Evolutionary conservation across 2,888 invertebrate species (phyloP).

Genomic region (Caenorhabditis sinica): DNA sequence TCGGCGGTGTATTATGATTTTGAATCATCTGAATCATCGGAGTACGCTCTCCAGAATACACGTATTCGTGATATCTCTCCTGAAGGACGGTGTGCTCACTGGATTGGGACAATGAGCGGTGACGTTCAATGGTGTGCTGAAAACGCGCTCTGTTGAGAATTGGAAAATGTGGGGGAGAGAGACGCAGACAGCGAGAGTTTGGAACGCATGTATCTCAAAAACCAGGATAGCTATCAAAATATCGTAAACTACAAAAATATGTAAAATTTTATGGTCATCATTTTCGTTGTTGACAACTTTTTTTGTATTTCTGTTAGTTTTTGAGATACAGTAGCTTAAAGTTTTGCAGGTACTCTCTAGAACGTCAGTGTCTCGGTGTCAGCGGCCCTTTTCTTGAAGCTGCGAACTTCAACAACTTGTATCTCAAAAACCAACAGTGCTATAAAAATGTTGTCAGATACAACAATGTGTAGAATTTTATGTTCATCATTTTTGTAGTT

Average conservation of each 20-base stretch:
- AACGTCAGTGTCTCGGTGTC: background rate
- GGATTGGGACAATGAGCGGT: slow-evolving; percentile 55
- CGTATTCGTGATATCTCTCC: slow-evolving; percentile 43
- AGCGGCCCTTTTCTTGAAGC: background rate
- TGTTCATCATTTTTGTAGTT: background rate
- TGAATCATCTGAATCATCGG: slow-evolving; percentile 22
- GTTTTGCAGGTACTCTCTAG: too few relatives aligned
- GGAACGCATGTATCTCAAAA: too few relatives aligned
- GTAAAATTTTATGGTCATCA: too few relatives aligned
- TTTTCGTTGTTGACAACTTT: too few relatives aligned
- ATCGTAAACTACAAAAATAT: background rate
- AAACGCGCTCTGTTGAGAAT: background rate
- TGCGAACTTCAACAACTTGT: background rate
- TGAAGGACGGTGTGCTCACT: slow-evolving; percentile 45
- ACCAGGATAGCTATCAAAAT: background rate
- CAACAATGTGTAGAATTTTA: background rate
- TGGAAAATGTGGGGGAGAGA: too few relatives aligned
- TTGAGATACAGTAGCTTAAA: too few relatives aligned
- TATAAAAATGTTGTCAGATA: background rate
- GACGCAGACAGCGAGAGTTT: too few relatives aligned
- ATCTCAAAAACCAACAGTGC: background rate
- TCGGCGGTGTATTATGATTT: slow-evolving; percentile 51
- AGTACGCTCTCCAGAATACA: slow-evolving; percentile 49
- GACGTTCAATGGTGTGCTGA: slow-evolving; percentile 63
- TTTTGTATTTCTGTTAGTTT: too few relatives aligned